Conservation (phyloP, 2,888 invertebrate genomes). For the Isoperla grammatica region DNA sequence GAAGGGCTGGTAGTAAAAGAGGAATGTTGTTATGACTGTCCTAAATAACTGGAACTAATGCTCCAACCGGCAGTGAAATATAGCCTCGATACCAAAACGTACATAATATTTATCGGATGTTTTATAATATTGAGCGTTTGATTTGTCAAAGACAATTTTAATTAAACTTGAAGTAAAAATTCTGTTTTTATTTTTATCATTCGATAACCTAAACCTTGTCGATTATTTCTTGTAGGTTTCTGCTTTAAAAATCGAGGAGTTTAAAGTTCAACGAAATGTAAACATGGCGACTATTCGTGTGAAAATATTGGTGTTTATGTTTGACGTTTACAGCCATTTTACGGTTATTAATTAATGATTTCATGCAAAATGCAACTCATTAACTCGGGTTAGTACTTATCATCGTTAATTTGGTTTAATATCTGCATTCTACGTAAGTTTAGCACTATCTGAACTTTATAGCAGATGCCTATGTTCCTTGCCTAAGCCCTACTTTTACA, state of each 20-base stretch:
- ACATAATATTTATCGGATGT: no score
- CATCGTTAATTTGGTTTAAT: no score
- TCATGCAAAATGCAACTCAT: constrained; percentile 24
- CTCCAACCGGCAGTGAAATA: neutral
- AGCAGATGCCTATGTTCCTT: no score
- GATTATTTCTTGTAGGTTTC: neutral
- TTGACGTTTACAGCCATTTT: constrained; percentile 20
- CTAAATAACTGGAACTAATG: no score
- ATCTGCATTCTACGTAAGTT: no score
- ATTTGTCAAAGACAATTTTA: no score
- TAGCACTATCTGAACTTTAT: no score
- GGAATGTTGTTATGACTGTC: no score
- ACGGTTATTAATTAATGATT: constrained; percentile 3
- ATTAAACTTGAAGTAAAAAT: no score
- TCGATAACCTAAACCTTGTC: neutral
- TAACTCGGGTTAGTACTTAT: constrained; percentile 25
- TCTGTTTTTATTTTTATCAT: neutral
- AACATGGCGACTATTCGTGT: constrained; percentile 30
- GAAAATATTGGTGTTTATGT: constrained; percentile 26
- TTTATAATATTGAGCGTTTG: no score
- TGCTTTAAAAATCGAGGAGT: neutral
- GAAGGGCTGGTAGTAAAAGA: no score
- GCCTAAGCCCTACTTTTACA: no score
- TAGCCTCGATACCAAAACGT: neutral
- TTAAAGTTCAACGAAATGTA: constrained; percentile 24